Evolutionary conservation across 2,113 vertebrate genomes (phyloP), one percentile per base, ranked within the genome.

Genomic region (Plestiodon gilberti): DNA sequence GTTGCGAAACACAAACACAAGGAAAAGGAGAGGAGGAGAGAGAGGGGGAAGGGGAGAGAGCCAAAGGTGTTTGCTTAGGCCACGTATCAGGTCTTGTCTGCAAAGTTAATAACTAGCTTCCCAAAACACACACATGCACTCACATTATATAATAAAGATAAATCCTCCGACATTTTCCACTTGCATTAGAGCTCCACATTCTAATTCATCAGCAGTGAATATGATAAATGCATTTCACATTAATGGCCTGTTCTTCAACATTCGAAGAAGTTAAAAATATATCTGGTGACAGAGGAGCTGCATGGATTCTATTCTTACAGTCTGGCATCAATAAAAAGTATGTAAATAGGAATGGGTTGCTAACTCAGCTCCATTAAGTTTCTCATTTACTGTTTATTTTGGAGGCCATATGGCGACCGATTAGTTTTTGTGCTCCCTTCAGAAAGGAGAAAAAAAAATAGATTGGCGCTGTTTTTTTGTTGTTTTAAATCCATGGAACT

Each of bases 311-410:
- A 59, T 71, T 93, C 28, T 80, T 90, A 55, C n/a, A 78, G 43
- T 57, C 67, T 52, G 86, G 84, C 48, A 91, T 22, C 78, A 89
- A 76, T 85, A 75, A 90, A 89, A 94, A 94, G 92, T 28, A 88
- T 92, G 92, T 92, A 75, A 89, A 28, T 92, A 93, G 90, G n/a
- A 82, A 80, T 38, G 92, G 70, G 92, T 94, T 92, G 25, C 90
- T 91, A 93, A 93, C 85, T 90, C 38, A 86, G 82, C 75, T 78
- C 23, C 84, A 89, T 89, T 89, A 90, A 82, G 86, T 65, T 33
- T 55, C 61, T 71, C 85, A 83, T 85, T 94, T 94, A 92, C 87
- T 89, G 7, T 89, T 90, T 89, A 77, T 81, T 64, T 18, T 90
- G 84, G 79, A 8, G 0, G 69, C 69, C 93, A 95, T 89, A 90